Conservation (phyloP, 2,113 vertebrate species). For the Geococcyx californianus region DNA sequence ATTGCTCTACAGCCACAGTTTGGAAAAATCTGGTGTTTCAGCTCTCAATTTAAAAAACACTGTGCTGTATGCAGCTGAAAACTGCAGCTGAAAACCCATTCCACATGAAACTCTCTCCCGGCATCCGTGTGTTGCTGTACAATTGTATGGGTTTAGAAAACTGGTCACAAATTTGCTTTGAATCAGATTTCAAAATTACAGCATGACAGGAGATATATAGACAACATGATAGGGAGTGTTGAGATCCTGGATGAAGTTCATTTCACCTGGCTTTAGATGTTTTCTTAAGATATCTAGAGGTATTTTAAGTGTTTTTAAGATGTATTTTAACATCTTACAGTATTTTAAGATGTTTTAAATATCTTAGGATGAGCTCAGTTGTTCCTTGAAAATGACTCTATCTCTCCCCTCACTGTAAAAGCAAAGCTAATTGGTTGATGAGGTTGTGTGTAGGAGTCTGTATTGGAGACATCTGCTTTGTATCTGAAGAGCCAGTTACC, state of each 20-base stretch:
- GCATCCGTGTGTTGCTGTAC: not conserved
- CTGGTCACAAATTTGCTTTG: not conserved
- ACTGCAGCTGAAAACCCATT: not conserved
- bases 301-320: not conserved
- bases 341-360: not conserved
- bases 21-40: conserved; percentile 40
- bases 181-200: not conserved
- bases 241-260: not conserved
- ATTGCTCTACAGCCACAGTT: not conserved
- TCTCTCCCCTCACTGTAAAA: not conserved
- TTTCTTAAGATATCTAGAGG: not conserved
- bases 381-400: not conserved
- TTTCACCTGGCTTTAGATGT: not conserved
- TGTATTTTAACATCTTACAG: not conserved
- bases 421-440: not conserved
- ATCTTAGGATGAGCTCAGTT: not conserved
- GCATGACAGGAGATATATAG: not conserved
- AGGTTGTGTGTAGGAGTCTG: not conserved
- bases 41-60: not conserved
- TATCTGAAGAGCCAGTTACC: not conserved
- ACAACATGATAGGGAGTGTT: not conserved
- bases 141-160: not conserved
- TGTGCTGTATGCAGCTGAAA: not conserved
- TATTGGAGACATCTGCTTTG: not conserved
- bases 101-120: not conserved